These are phyloP conservation scores for Dolichotis patagonum DNA, from an alignment of 2,113 vertebrate genomes.

Conservation along the genomic window DNA sequence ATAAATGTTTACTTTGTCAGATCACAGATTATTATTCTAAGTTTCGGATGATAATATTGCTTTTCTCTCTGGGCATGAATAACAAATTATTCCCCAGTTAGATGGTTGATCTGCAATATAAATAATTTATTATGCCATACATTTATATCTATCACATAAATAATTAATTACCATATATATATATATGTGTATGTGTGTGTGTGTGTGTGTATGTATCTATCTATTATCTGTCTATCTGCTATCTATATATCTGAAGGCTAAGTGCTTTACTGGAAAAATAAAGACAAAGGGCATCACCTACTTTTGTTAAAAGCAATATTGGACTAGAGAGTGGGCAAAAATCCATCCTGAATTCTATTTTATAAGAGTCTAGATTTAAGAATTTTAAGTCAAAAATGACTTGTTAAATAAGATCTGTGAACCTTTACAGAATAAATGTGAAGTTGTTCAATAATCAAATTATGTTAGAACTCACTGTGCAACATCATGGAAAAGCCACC, in stretches of 20 bases:
- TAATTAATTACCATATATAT: background rate
- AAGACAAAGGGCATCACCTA: background rate
- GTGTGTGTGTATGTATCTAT: no score
- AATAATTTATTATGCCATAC: background rate
- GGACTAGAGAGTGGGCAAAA: background rate
- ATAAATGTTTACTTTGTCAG: background rate
- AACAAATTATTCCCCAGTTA: background rate
- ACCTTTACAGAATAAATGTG: background rate
- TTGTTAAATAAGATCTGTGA: background rate
- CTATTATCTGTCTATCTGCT: background rate
- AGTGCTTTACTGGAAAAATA: background rate
- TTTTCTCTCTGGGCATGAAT: constrained; percentile 2
- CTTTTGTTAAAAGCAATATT: background rate
- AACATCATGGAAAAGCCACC: background rate
- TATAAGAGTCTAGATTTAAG: background rate
- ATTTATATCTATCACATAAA: background rate
- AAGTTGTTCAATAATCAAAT: background rate
- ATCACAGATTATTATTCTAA: background rate
- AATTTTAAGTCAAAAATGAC: background rate
- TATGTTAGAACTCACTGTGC: background rate
- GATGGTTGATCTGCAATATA: background rate
- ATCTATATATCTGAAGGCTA: background rate
- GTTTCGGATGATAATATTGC: background rate
- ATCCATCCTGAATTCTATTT: background rate
- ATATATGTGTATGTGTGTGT: no score